phyloP scores from a whole-genome alignment of 2,888 invertebrate genomes.

The Mycogona germanica region DNA sequence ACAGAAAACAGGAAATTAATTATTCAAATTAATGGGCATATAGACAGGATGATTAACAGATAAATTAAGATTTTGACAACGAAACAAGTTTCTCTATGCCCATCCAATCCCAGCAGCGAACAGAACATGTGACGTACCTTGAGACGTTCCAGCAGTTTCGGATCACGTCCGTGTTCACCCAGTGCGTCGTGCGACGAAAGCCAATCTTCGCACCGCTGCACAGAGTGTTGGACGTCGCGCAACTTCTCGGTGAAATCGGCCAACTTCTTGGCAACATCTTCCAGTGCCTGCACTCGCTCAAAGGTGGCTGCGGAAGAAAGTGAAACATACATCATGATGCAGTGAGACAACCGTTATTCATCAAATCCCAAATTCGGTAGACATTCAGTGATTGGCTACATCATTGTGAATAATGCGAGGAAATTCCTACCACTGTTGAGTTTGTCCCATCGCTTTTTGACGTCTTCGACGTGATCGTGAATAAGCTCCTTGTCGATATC shows the following conservation, averaged over 20 bases:
- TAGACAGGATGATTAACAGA: not conserved
- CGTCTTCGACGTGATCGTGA: conserved; percentile 60
- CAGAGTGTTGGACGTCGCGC: conserved; percentile 67
- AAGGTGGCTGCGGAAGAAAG: conserved; percentile 41
- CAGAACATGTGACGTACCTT: conserved; percentile 41
- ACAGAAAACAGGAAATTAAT: not conserved
- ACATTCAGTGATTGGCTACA: too few relatives aligned
- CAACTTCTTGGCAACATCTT: conserved; percentile 54
- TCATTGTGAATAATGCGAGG: too few relatives aligned
- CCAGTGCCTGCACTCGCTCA: conserved; percentile 62
- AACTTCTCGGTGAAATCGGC: conserved; percentile 74
- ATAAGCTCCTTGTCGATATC: conserved; percentile 86
- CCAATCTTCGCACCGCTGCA: conserved; percentile 81
- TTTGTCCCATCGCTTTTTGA: conserved; percentile 82
- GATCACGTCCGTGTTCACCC: conserved; percentile 60
- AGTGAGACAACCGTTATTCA: too few relatives aligned
- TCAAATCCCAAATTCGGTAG: too few relatives aligned
- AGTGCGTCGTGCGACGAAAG: conserved; percentile 58
- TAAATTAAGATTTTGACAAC: too few relatives aligned
- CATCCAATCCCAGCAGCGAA: too few relatives aligned
- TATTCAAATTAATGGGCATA: not conserved
- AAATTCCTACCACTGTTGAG: conserved; percentile 54
- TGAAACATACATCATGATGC: too few relatives aligned
- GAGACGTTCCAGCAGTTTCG: conserved; percentile 70
- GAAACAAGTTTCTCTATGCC: too few relatives aligned